Base-by-base conservation (phyloP, 2,113 vertebrate genomes). In the Podocnemis expansa region DNA sequence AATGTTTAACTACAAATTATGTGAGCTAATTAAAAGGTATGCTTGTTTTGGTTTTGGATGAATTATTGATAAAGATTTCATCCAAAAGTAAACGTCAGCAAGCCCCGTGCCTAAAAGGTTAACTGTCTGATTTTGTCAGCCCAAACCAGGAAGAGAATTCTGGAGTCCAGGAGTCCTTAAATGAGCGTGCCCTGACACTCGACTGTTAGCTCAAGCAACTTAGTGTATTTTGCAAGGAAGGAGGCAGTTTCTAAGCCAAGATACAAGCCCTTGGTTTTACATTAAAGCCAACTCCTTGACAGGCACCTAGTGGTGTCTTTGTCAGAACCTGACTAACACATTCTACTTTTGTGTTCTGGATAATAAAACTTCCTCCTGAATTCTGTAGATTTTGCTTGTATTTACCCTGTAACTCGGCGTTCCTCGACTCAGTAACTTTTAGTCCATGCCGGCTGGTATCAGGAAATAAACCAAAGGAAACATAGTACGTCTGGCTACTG, bases 51-150 rank as follows among this genome's bases (percentile, higher is more conserved):
- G 29, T 93, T 47, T 75, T 47, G 63, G 54, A 89, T 84, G 73
- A 81, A n/a, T n/a, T 94, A 92, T 41, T 90, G 34, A 13, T 34
- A 34, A 63, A 60, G 58, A 63, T 63, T 29, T 93, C 87, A n/a
- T 87, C 80, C 58, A 82, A 93, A 89, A 91, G 88, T 78, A 89
- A 96, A 93, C 82, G 70, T 5, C 51, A 67, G 27, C 16, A 24
- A 41, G 5, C 24, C 93, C 24, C 93, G 1, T 93, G 80, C 70
- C 84, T 52, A 63, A 63, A 85, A 31, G 67, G 22, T 73, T 52
- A 16, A 47, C 85, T 79, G 87, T 38, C 60, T 80, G 4, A 16
- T 52, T 25, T 29, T 91, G 60, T 83, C 67, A 14, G 7, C 84
- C 27, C 17, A 34, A 12, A 87, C 43, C 14, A 3, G 51, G 51